These are phyloP conservation scores for Drosophila atripex DNA, from an alignment of 2,888 invertebrate genomes.

Conservation along the genomic window DNA sequence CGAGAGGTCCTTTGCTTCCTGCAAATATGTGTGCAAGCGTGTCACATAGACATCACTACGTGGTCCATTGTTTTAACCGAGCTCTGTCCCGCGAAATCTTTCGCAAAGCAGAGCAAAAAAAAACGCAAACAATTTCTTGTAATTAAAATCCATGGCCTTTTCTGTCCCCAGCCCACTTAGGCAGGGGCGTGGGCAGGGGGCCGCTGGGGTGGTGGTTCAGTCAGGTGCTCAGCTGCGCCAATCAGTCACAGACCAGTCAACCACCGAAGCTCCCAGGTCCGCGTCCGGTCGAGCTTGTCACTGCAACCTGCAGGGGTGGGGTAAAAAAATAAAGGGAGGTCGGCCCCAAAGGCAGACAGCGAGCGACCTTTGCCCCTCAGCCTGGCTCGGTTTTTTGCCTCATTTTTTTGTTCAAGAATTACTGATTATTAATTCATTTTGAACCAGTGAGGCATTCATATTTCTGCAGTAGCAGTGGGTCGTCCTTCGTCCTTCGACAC, in stretches of 20 bases:
- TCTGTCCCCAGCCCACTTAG: slow-evolving; percentile 54
- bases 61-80: slow-evolving; percentile 59
- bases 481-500: slow-evolving; percentile 43
- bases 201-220: slow-evolving; percentile 51
- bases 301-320: slow-evolving; percentile 59
- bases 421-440: slow-evolving; percentile 81
- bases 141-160: slow-evolving; percentile 80
- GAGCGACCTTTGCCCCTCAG: slow-evolving; percentile 36
- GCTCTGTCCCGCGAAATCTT: slow-evolving; percentile 31
- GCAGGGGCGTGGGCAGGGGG: neutral
- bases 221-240: slow-evolving; percentile 78
- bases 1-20: neutral
- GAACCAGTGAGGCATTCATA: slow-evolving; percentile 77
- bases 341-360: slow-evolving; percentile 39
- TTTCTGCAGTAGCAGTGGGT: slow-evolving; percentile 59
- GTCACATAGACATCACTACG: slow-evolving; percentile 32
- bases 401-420: slow-evolving; percentile 73
- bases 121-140: slow-evolving; percentile 79
- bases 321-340: neutral
- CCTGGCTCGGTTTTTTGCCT: slow-evolving; percentile 9
- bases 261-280: slow-evolving; percentile 61
- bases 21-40: neutral
- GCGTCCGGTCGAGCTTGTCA: slow-evolving; percentile 63
- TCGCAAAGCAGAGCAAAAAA: slow-evolving; percentile 44
- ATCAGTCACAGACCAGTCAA: slow-evolving; percentile 77